Percentiles rank a stretch among this genome's conserved stretches.
Evolutionary conservation across 2,797 vertebrate genomes (phyloP).

Genomic region (Rhinogobio ventralis): DNA sequence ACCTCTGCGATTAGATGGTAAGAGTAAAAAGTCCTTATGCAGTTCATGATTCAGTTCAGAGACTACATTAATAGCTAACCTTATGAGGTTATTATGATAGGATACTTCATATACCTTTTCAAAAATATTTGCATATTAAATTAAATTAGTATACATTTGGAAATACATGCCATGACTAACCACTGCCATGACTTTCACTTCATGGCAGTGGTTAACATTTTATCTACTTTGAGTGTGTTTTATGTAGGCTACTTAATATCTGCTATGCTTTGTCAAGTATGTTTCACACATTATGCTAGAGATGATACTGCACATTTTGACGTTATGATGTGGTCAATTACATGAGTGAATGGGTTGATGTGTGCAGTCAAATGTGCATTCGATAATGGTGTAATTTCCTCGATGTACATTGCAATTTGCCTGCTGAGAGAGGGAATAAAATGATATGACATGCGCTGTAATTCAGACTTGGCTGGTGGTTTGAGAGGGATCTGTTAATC

Average conservation of each 20-base stretch:
- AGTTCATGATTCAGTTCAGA: too few species aligned
- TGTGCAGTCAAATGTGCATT: neutral
- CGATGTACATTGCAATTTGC: neutral
- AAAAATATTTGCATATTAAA: neutral
- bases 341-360: neutral
- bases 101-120: neutral
- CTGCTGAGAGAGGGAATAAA: neutral
- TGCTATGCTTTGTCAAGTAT: neutral
- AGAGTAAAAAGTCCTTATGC: too few species aligned
- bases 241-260: neutral
- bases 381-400: neutral
- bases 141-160: neutral
- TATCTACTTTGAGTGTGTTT: neutral
- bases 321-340: neutral
- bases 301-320: neutral
- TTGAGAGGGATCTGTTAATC: constrained; percentile 8
- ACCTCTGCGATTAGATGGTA: too few species aligned
- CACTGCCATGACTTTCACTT: neutral
- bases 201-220: neutral
- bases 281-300: neutral
- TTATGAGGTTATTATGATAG: too few species aligned
- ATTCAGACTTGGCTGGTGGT: neutral
- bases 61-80: too few species aligned
- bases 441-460: neutral
- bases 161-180: too few species aligned